Evolutionary conservation across 2,113 vertebrate genomes (phyloP), one percentile per base, ranked within the genome.

Genomic region (Sprattus sprattus): DNA sequence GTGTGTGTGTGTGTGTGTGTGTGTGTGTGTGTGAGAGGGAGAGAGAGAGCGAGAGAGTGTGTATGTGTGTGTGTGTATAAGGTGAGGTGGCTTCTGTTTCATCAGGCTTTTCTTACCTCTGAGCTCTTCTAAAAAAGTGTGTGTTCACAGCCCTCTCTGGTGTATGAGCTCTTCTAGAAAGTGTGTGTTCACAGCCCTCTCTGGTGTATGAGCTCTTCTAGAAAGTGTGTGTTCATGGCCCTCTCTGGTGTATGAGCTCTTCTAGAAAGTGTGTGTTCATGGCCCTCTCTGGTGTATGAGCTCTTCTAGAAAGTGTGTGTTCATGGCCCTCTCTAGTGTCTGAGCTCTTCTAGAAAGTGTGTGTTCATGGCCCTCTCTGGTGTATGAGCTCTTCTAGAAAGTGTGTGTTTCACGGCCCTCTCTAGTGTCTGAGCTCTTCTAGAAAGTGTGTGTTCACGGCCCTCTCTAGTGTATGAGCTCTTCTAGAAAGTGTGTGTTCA

Each of bases 231-330:
- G 39, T 39, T 39, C 39, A 39, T 71, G 25, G 9, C 10, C 64
- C 9, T 8, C 28, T 32, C 64, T 71, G 1, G 60, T 28, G 50
- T 9, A 13, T 13, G 22, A n/a, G n/a, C n/a, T n/a, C 39, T 39
- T 39, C 39, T 39, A 39, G 39, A 39, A 39, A 11, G 47, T 49
- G 47, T 49, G 47, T 49, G 47, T 49, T 13, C 64, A 39, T 39
- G 39, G 39, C 39, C 39, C 39, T 39, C 39, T 39, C 39, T 39
- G 2, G 39, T 11, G 25, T 71, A 11, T 71, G 52, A 87, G n/a
- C 78, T 84, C 25, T 50, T 84, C 8, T 71, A 71, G 45, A 45
- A 9, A 52, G 50, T 81, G 60, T 84, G 86, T 44, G 80, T 71
- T 13, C 64, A 39, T 71, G 25, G 9, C 10, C 64, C 9, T 8